Base-by-base conservation (phyloP, 2,113 vertebrate genomes). In the Nymphicus hollandicus region DNA sequence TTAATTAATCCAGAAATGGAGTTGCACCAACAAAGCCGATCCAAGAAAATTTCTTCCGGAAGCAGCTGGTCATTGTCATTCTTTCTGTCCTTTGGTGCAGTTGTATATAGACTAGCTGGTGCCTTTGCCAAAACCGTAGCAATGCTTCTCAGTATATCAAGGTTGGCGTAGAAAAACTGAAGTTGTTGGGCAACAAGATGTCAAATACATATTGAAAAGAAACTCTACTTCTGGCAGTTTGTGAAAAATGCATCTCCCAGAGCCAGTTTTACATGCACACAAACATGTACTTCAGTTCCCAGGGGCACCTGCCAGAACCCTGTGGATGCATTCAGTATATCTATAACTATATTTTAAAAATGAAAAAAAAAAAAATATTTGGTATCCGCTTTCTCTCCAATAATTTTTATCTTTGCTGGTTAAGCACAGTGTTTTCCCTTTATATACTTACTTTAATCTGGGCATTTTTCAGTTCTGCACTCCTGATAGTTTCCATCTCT, bases 31-130 rank as follows among this genome's bases (percentile, higher is more conserved):
- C 61, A 68, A 39, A 74, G 17, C 49, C 31, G 55, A 69, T 96
- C 96, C 96, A 95, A 91, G 93, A 93, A 95, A 94, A 65, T 77
- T 91, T 94, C 58, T 82, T 66, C 24, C 47, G 81, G 89, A 88
- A 95, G 86, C 96, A 96, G 88, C 95, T 96, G 93, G 50, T 92
- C 73, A 25, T 77, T 68, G 64, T 96, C 27, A 4, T 92, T 71
- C 12, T 3, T 86, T 37, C 74, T 95, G 94, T 95, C 83, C 65
- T 84, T 60, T 64, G 16, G 68, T 93, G 65, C 95, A 95, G 92
- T 91, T 97, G 96, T 71, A 64, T 55, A 39, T 83, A 92, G 86
- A 39, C 72, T 68, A 35, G 37, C n/a, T 43, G 56, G 43, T 92
- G 91, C 69, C 73, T 79, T 44, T 84, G 93, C 95, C 95, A 96